A percentile compares a stretch with the other conserved stretches of the same genome.
Evolutionary conservation across 1,140 invertebrate species (phyloP).

Genomic region (Zaprionus ghesquierei): DNA sequence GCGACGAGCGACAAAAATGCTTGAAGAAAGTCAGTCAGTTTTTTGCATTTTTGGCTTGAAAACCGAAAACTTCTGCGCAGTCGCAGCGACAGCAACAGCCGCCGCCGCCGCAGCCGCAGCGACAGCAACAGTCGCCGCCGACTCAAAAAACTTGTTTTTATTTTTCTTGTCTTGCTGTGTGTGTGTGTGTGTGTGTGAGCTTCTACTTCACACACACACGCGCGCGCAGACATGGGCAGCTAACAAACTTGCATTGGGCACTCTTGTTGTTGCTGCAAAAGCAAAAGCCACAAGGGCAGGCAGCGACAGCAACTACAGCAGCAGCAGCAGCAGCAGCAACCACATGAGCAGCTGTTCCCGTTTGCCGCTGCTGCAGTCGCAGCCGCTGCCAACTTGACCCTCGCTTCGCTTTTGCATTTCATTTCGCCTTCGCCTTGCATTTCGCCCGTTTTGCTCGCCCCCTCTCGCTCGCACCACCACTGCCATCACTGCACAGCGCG

Average conservation of each 20-base stretch:
- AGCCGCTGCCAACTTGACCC: constrained; percentile 21
- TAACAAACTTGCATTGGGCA: constrained; percentile 31
- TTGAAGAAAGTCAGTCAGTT: constrained; percentile 69
- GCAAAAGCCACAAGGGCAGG: constrained; percentile 39
- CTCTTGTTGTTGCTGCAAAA: constrained; percentile 19
- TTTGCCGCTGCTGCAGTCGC: constrained; percentile 11
- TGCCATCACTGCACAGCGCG: background rate
- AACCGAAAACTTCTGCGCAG: constrained; percentile 71
- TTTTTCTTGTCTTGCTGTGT: constrained; percentile 26
- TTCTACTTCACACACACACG: constrained; percentile 53
- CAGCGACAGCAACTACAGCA: constrained; percentile 20
- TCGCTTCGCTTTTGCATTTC: constrained; percentile 42
- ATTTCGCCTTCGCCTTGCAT: constrained; percentile 15
- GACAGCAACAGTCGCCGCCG: background rate
- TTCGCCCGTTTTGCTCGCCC: background rate
- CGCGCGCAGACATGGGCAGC: constrained; percentile 12
- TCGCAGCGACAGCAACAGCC: constrained; percentile 7
- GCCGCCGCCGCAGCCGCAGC: constrained; percentile 9
- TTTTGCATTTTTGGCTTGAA: constrained; percentile 32
- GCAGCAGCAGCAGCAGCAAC: constrained; percentile 9
- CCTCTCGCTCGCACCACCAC: constrained; percentile 1
- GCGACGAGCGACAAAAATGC: constrained; percentile 48
- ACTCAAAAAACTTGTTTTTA: constrained; percentile 65
- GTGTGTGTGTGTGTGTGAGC: constrained; percentile 41
- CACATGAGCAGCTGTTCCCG: constrained; percentile 43